Evolutionary conservation across 2,888 invertebrate genomes (phyloP), one percentile per base, ranked within the genome.

Genomic region (Latheticus oryzae): DNA sequence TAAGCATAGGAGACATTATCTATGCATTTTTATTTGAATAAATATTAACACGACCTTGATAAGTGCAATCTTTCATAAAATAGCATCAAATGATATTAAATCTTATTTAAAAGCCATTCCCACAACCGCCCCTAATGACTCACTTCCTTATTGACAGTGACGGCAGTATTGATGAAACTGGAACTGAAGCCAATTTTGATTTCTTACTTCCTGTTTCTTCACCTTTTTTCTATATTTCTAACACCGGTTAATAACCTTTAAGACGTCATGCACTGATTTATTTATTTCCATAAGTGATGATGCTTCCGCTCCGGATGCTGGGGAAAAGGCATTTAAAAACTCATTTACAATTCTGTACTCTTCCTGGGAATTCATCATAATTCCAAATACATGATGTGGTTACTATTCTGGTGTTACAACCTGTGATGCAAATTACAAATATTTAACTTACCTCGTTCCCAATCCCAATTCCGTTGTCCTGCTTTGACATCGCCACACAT

Each of bases 91-190:
- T 2, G 11, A 32, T 9, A 23, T 23, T n/a, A 40, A 40, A 21
- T 40, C n/a, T 7, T 40, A 13, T 4, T 23, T 21, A 40, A 23
- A 37, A 19, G 19, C 7, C 5, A 19, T 37, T 37, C 19, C 35
- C 38, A 1, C 17, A 32, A 33, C n/a, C 55, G 54, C 56, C 62
- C 63, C 63, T 45, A 67, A 67, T 67, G 67, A 67, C 40, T 67
- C 67, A 67, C 60, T 65, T 67, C 67, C 65, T 65, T 54, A 61
- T 66, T 67, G 63, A 30, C 40, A 42, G 13, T 30, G 9, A 30
- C 15, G 43, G 23, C 23, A 37, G 21, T 50, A 51, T 51, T 51
- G 51, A 51, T 30, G 51, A 26, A 37, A 37, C 5, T 8, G 8
- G 13, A 16, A 9, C 38, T 19, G 38, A 19, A 38, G 37, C 37